Evolutionary conservation across 2,797 vertebrate genomes (phyloP).

Genomic region (Hafferia zeledoni): DNA sequence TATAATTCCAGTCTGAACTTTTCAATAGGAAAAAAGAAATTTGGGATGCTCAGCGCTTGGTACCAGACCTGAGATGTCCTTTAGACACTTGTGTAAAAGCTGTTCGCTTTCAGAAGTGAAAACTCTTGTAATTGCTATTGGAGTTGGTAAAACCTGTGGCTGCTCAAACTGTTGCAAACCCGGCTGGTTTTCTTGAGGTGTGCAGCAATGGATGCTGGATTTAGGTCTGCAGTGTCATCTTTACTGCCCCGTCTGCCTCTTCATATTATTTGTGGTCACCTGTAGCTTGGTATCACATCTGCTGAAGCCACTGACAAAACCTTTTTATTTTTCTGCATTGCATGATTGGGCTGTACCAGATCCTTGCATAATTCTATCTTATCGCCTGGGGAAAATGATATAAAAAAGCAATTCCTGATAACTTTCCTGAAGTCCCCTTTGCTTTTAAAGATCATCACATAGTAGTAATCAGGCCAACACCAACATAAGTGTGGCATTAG

Average conservation of each 20-base stretch:
- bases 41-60: neutral
- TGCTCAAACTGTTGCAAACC: neutral
- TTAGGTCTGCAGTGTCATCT: neutral
- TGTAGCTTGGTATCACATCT: neutral
- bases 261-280: neutral
- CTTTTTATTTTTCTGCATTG: fast-evolving
- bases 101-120: neutral
- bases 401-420: neutral
- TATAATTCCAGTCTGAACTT: neutral
- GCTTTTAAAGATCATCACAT: neutral
- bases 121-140: neutral
- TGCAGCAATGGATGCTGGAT: neutral
- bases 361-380: neutral
- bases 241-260: neutral
- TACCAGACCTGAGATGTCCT: neutral
- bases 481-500: neutral
- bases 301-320: neutral
- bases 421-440: neutral
- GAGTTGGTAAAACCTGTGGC: neutral
- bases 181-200: neutral
- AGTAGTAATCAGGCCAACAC: neutral
- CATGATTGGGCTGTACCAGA: neutral
- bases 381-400: neutral
- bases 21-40: neutral
- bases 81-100: neutral